A percentile compares a stretch with the other conserved stretches of the same genome.
Evolutionary conservation across 2,888 invertebrate genomes (phyloP).

Genomic region (Drosophila rellima): DNA sequence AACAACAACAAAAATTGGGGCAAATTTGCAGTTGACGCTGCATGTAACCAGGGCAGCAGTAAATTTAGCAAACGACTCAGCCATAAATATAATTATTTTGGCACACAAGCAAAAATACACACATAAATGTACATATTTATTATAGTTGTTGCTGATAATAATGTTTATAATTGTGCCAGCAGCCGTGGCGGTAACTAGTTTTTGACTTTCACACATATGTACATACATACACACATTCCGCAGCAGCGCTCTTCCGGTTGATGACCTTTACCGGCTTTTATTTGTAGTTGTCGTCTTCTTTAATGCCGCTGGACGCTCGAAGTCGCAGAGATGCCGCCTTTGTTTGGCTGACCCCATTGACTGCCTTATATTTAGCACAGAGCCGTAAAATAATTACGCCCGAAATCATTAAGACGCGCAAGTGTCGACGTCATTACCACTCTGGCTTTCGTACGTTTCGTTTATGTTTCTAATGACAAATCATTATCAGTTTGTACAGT

Average conservation of each 20-base stretch:
- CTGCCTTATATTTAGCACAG: conserved; percentile 45
- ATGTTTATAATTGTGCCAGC: conserved; percentile 47
- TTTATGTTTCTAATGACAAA: conserved; percentile 28
- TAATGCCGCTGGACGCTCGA: conserved; percentile 36
- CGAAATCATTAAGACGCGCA: conserved; percentile 33
- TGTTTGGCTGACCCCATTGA: conserved; percentile 22
- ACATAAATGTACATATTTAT: background rate
- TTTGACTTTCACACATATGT: conserved; percentile 54
- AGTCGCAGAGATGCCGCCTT: conserved; percentile 28
- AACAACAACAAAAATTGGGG: conserved; percentile 71
- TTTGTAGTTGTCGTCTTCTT: conserved; percentile 60
- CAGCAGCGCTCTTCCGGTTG: conserved; percentile 81
- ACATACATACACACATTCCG: conserved; percentile 42
- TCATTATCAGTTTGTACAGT: conserved; percentile 21
- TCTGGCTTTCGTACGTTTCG: conserved; percentile 15
- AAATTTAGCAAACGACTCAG: conserved; percentile 72
- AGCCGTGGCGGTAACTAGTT: conserved; percentile 39
- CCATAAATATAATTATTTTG: conserved; percentile 70
- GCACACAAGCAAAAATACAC: conserved; percentile 13
- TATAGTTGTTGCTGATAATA: conserved; percentile 24
- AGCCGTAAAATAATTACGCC: conserved; percentile 53
- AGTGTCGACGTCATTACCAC: conserved; percentile 25
- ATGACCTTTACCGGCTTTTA: conserved; percentile 84
- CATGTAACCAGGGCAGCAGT: conserved; percentile 75
- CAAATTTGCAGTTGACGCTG: conserved; percentile 77